Base-by-base conservation (phyloP, 2,888 invertebrate species). In the Drosophila fulvimacula region DNA sequence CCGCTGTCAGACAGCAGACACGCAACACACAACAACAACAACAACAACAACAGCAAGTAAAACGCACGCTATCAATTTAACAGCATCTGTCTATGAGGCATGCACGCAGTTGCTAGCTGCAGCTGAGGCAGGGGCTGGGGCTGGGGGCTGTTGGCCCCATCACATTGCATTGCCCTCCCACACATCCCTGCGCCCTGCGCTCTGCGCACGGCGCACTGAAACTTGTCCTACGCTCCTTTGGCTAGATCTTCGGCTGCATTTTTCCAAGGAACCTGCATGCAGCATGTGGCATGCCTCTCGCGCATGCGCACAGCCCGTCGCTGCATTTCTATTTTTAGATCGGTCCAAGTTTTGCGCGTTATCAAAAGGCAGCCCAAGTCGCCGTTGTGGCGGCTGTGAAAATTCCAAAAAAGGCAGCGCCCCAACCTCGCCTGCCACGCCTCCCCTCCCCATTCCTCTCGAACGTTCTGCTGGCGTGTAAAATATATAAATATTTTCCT, bases 11-110 rank as follows among this genome's bases (percentile, higher is more conserved):
- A 42, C 61, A 38, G 17, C 44, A 73, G 83, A 85, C 83, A 83
- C 78, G 86, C 83, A 86, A 79, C 44, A 30, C 21, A 51, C 49
- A 55, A n/a, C 61, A 38, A 52, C 66, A 66, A 10, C 34, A 13
- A 32, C 71, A 65, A 67, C 71, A 71, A 42, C 53, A 71, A 24
- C 60, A 62, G 44, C 27, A 65, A 44, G 32, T 17, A 32, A 69
- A 69, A 76, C 60, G 67, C 76, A 79, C 78, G 90, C 90, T 90
- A 90, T 90, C 90, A 90, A 90, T 90, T 91, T 90, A 90, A 91
- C 90, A 90, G 91, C 91, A 91, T 90, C 90, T 89, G 90, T 88
- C 90, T 89, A 90, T 87, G 89, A 83, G 82, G 82, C 82, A 77
- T 81, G 79, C 79, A 57, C 27, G 57, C 36, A 34, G 56, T n/a